Evolutionary conservation across 2,888 invertebrate genomes (phyloP).

Genomic region (Cepaea hortensis): DNA sequence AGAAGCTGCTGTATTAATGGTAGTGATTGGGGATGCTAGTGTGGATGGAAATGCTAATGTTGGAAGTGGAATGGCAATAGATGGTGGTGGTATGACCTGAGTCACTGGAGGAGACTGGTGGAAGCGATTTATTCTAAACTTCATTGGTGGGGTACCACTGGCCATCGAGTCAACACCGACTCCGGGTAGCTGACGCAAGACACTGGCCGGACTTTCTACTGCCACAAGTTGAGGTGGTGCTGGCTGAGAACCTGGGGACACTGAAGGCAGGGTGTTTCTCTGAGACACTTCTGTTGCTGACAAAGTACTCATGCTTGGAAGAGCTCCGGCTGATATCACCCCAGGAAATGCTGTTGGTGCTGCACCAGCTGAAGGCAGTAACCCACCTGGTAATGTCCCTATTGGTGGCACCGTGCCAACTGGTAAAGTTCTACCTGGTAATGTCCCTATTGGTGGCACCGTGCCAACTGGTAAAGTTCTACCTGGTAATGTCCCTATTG

Average conservation of each 20-base stretch:
- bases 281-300: background rate
- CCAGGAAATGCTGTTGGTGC: background rate
- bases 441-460: too few species aligned
- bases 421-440: background rate
- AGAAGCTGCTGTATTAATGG: background rate
- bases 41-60: background rate
- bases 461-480: background rate
- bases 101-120: slow-evolving; percentile 21
- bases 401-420: too few species aligned
- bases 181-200: background rate
- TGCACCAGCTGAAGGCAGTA: slow-evolving; percentile 9
- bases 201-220: background rate
- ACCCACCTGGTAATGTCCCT: background rate
- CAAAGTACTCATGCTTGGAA: background rate
- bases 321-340: too few species aligned
- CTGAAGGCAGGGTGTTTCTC: background rate
- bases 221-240: background rate
- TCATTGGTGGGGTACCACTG: background rate
- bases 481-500: too few species aligned
- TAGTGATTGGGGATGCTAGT: background rate
- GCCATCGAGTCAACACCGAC: background rate
- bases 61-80: slow-evolving; percentile 12
- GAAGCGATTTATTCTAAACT: slow-evolving; percentile 36
- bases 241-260: background rate
- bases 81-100: slow-evolving; percentile 28